phyloP scores from a whole-genome alignment of 1,140 invertebrate species.

The Cotesia vestalis region DNA sequence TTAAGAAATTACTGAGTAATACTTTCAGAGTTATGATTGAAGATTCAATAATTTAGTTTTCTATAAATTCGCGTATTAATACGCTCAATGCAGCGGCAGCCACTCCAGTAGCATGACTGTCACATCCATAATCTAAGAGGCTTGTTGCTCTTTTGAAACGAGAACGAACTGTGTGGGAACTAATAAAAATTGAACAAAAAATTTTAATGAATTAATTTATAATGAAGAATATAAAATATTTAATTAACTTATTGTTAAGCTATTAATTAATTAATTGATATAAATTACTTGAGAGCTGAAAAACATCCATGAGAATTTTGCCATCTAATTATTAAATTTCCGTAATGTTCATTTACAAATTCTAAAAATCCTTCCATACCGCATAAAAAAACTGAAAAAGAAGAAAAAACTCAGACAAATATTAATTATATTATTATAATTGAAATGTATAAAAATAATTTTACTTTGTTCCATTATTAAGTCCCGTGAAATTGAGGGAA shows the following conservation, averaged over 20 bases:
- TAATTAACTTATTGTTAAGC: too few relatives aligned
- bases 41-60: conserved; percentile 31
- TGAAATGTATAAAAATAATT: conserved; percentile 19
- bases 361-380: conserved; percentile 60
- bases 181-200: too few relatives aligned
- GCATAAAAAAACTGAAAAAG: conserved; percentile 54
- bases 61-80: conserved; percentile 49
- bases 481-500: conserved; percentile 51
- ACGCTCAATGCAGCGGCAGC: conserved; percentile 49
- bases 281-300: conserved; percentile 40
- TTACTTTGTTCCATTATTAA: conserved; percentile 59
- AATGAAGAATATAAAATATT: too few relatives aligned
- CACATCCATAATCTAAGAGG: conserved; percentile 52
- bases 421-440: neutral
- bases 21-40: too few relatives aligned
- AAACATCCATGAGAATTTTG: conserved; percentile 52
- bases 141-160: conserved; percentile 39
- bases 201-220: too few relatives aligned
- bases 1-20: too few relatives aligned
- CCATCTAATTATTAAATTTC: conserved; percentile 49
- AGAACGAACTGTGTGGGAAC: conserved; percentile 5
- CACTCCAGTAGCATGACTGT: conserved; percentile 52
- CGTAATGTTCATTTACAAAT: conserved; percentile 50
- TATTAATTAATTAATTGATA: neutral
- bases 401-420: neutral